These are phyloP conservation scores for Nesidiocoris tenuis DNA, from an alignment of 2,888 invertebrate species.

Conservation along the genomic window DNA sequence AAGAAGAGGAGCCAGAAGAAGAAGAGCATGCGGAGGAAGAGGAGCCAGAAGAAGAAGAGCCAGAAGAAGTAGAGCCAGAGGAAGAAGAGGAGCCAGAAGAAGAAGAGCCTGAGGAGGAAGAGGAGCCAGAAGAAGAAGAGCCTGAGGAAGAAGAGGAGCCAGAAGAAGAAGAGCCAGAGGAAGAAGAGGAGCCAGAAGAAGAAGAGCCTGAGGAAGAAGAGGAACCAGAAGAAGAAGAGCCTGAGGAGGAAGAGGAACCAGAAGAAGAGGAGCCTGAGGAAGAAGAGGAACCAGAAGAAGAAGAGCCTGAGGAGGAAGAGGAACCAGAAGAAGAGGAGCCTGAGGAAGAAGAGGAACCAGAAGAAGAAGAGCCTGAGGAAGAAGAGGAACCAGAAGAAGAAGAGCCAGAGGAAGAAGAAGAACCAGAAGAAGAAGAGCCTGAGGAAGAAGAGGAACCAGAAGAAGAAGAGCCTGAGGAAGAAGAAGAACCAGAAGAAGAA, in stretches of 20 bases:
- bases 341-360: background rate
- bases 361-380: background rate
- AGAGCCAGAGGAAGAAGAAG: background rate
- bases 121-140: background rate
- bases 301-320: background rate
- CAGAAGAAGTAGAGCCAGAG: background rate
- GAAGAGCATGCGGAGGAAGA: conserved; percentile 6
- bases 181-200: background rate
- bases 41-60: background rate
- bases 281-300: background rate
- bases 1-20: background rate
- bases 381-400: background rate
- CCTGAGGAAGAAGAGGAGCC: background rate
- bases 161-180: background rate
- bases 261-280: background rate
- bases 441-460: background rate
- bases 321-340: background rate
- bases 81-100: background rate
- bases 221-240: background rate
- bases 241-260: background rate
- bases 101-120: background rate
- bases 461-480: background rate
- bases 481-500: background rate
- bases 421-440: background rate
- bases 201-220: background rate